These are phyloP conservation scores for Chrysodeixis includens DNA, from an alignment of 2,888 invertebrate genomes.

Conservation along the genomic window DNA sequence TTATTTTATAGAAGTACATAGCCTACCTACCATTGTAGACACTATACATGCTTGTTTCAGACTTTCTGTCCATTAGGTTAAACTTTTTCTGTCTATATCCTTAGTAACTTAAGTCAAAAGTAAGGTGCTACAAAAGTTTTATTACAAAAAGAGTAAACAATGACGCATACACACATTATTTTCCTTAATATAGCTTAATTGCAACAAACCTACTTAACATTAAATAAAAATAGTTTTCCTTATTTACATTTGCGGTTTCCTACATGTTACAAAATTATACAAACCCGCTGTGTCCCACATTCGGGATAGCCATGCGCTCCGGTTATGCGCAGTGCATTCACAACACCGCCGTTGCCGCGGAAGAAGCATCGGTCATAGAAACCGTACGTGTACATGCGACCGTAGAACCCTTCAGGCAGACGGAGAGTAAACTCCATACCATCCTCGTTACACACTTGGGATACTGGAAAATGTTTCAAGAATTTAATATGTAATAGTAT, in stretches of 20 bases:
- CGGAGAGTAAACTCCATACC: slow-evolving; percentile 97
- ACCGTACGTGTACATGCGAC: slow-evolving; percentile 97
- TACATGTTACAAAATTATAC: slow-evolving; percentile 22
- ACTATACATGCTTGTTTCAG: too few species aligned
- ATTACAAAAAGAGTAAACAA: too few species aligned
- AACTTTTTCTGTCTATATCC: too few species aligned
- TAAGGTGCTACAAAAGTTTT: too few species aligned
- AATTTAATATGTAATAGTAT: neutral
- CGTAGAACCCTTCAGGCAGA: slow-evolving; percentile 96
- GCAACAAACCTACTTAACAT: too few species aligned
- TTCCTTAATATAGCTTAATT: too few species aligned
- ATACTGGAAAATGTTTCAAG: slow-evolving; percentile 88
- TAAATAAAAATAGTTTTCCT: too few species aligned
- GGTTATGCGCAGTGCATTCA: slow-evolving; percentile 95
- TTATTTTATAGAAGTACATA: too few species aligned
- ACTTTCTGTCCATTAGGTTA: too few species aligned
- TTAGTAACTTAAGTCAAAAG: too few species aligned
- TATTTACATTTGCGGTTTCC: neutral
- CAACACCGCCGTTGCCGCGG: slow-evolving; percentile 96
- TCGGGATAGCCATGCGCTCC: slow-evolving; percentile 98
- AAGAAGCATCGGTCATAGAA: slow-evolving; percentile 97
- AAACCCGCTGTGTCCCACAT: slow-evolving; percentile 95
- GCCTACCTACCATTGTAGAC: too few species aligned
- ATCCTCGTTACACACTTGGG: slow-evolving; percentile 97
- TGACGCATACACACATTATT: too few species aligned